A percentile compares a stretch with the other conserved stretches of the same genome.
These are phyloP conservation scores for Acanthurus tractus DNA, from an alignment of 2,797 vertebrate species.

Conservation along the genomic window DNA sequence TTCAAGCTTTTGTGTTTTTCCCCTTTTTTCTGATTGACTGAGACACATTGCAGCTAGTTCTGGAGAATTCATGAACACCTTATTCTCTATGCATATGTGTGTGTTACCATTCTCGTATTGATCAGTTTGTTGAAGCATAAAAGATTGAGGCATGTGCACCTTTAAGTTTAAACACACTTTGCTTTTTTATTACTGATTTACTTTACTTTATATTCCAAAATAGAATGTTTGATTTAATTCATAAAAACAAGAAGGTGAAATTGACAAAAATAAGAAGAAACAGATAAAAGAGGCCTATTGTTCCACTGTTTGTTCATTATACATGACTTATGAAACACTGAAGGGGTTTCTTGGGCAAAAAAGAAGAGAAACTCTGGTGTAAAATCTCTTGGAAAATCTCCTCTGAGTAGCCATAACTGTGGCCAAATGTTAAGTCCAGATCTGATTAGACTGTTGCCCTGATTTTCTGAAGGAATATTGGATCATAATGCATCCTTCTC, in stretches of 20 bases:
- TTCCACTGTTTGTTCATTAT: slow-evolving; percentile 16
- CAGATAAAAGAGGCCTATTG: not conserved
- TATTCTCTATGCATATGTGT: not conserved
- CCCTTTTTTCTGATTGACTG: slow-evolving; percentile 29
- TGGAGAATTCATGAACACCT: slow-evolving; percentile 2
- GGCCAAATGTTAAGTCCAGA: slow-evolving; percentile 44
- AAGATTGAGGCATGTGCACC: not conserved
- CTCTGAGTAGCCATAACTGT: slow-evolving; percentile 8
- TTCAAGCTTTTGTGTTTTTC: not conserved
- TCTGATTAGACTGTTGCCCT: slow-evolving; percentile 21
- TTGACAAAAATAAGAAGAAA: not conserved
- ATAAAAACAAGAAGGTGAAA: not conserved
- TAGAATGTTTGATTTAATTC: slow-evolving; percentile 10
- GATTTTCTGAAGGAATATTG: slow-evolving; percentile 31
- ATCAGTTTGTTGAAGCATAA: slow-evolving; percentile 28
- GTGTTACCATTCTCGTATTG: slow-evolving; percentile 23
- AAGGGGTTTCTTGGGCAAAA: slow-evolving; percentile 3
- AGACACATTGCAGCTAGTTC: slow-evolving; percentile 3
- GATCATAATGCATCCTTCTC: slow-evolving; percentile 23
- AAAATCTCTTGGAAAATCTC: slow-evolving; percentile 28
- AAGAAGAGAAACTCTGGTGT: slow-evolving; percentile 20
- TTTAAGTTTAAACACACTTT: slow-evolving; percentile 18
- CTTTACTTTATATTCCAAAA: not conserved
- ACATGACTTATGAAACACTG: slow-evolving; percentile 43
- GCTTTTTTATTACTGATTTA: not conserved